Base-by-base conservation (phyloP, 2,797 vertebrate species). In the Dicrostonyx torquatus region DNA sequence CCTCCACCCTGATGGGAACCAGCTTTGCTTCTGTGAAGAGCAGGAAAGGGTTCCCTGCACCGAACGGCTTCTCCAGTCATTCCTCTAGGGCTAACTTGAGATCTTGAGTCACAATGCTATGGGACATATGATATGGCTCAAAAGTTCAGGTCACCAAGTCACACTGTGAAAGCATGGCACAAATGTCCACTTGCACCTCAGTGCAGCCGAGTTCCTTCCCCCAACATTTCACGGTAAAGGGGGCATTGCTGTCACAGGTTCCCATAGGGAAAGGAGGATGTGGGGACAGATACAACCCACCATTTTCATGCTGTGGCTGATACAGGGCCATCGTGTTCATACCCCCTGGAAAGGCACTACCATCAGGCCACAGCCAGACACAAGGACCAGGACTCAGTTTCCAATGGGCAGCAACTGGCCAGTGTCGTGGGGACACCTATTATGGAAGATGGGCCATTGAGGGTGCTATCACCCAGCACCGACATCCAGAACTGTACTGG, bases 351-450 rank as follows among this genome's bases (percentile, higher is more conserved):
- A 68, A 45, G 58, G 15, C 26, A 2, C n/a, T 20, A 0, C 20
- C 24, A 14, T 75, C 45, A 48, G 62, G 62, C 12, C 45, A 29
- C 37, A n/a, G 5, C 29, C 40, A 29, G 34, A n/a, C 8, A 0
- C 12, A 24, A 6, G 20, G 50, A 31, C 20, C 13, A 5, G 77
- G 10, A 60, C 10, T 12, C 55, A n/a, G 40, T 20, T 9, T 18
- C 80, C 1, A 18, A 22, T 8, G 64, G 55, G 15, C n/a, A 14
- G 50, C 17, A 9, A 29, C 18, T 37, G 37, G 40, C 26, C 13
- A 15, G 31, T 48, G 50, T 62, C 0, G 1, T 26, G 50, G 14
- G n/a, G 4, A n/a, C 12, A 0, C 7, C 24, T 15, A 6, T 14
- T 26, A 22, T 7, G 17, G 20, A 43, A 55, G 75, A 58, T 5